Evolutionary conservation across 2,888 invertebrate species (phyloP), one percentile per base, ranked within the genome.

Genomic region (Embidobia sp.): DNA sequence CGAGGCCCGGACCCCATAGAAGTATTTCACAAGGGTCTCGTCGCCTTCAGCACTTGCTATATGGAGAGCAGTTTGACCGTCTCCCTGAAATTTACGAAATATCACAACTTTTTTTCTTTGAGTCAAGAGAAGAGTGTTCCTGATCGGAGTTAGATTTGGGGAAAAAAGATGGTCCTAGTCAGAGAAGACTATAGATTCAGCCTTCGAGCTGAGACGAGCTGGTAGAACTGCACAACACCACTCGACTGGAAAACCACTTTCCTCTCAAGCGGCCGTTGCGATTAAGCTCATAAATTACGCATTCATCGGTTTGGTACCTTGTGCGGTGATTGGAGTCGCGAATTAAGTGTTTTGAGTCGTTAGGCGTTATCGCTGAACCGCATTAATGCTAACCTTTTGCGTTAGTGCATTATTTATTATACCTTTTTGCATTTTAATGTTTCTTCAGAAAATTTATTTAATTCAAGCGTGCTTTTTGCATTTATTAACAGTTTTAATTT

Each of bases 11-110:
- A 97, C 96, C 48, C 96, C 95, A 89, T 98, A 97, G 89, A 99
- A 96, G 90, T 97, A 97, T 90, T 98, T 98, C 40, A 99, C 95
- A 78, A 98, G 91, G 0, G 94, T 93, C 86, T 99, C 98, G 87
- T 99, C 98, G 0, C 99, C 99, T 87, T 97, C 96, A 27, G 96
- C 96, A 2, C 98, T 97, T 0, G 98, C 97, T 81, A 99, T 96
- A 88, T 99, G 99, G 48, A 99, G 90, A 0, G 98, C 93, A 0
- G 99, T 98, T 90, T 98, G 97, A 0, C 99, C 99, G 70, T 97
- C 95, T 2, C 96, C 95, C 92, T 92, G 3, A 29, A 27, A n/a
- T n/a, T n/a, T n/a, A n/a, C n/a, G n/a, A 22, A 6, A 22, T 22
- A 29, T 19, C 7, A 16, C 11, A 7, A 31, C 3, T 16, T 40